Evolutionary conservation across 2,797 vertebrate genomes (phyloP).

Genomic region (Varecia variegata): DNA sequence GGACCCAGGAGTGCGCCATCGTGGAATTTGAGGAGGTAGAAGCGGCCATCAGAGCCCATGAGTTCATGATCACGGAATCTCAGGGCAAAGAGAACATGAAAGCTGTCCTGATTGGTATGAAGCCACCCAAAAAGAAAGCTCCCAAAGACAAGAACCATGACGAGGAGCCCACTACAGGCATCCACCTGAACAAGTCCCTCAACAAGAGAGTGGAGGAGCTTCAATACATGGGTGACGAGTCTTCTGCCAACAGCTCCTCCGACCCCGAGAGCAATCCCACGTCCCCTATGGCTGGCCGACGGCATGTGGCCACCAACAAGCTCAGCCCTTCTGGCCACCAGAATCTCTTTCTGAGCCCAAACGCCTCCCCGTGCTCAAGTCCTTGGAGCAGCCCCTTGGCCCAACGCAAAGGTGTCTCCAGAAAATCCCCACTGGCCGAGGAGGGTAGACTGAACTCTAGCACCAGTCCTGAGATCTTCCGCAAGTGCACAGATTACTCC

Average conservation of each 20-base stretch:
- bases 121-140: conserved; percentile 97
- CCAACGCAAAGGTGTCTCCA: conserved; percentile 89
- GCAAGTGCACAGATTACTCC: conserved; percentile 93
- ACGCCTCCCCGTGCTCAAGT: conserved; percentile 93
- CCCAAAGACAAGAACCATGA: conserved; percentile 89
- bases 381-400: conserved; percentile 96
- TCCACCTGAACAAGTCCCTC: conserved; percentile 86
- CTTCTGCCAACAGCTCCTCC: conserved; percentile 94
- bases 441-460: conserved; percentile 87
- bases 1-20: conserved; percentile 93
- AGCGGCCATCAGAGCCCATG: conserved; percentile 92
- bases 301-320: conserved; percentile 87
- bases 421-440: conserved; percentile 91
- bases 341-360: conserved; percentile 94
- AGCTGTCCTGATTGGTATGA: conserved; percentile 94
- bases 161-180: conserved; percentile 85
- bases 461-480: conserved; percentile 84
- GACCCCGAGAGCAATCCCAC: conserved; percentile 96
- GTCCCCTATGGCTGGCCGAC: conserved; percentile 90
- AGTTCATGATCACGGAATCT: conserved; percentile 86
- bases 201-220: conserved; percentile 96
- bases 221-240: conserved; percentile 94
- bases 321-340: conserved; percentile 90
- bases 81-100: conserved; percentile 85
- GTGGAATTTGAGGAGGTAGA: conserved; percentile 98